A percentile compares a stretch with the other conserved stretches of the same genome.
Evolutionary conservation across 64 coral and sea anemone species (phyloP).

Genomic region (Dendronephthya gigantea): DNA sequence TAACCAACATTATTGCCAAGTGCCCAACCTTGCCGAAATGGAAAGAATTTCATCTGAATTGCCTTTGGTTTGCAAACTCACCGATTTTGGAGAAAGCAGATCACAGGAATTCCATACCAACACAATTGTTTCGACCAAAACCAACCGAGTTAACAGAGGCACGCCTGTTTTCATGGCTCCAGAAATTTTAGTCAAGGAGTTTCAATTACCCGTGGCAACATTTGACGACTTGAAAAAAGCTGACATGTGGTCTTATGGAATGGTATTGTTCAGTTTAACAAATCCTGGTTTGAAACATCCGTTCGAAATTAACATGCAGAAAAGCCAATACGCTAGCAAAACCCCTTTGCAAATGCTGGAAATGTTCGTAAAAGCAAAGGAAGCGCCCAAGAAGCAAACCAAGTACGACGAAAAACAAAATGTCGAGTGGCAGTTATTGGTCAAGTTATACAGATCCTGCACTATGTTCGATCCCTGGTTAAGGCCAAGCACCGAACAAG

Average conservation of each 20-base stretch:
- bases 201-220: neutral
- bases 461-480: neutral
- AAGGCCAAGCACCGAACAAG: neutral
- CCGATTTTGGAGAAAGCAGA: constrained; percentile 21
- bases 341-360: neutral
- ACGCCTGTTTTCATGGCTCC: constrained; percentile 50
- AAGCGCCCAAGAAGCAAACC: neutral
- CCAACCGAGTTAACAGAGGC: neutral
- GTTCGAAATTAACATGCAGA: constrained; percentile 12
- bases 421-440: neutral
- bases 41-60: neutral
- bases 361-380: neutral
- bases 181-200: constrained; percentile 12
- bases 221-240: constrained; percentile 44
- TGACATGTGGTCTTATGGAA: constrained; percentile 64
- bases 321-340: neutral
- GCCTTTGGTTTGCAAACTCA: constrained; percentile 23
- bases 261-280: constrained; percentile 44
- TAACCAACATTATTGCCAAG: constrained; percentile 25
- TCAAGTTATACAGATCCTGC: neutral
- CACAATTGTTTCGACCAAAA: neutral
- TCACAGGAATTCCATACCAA: constrained; percentile 14
- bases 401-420: neutral
- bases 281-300: constrained; percentile 44
- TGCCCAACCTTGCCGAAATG: neutral